phyloP scores from a whole-genome alignment of 2,797 vertebrate genomes.

The Argentina silus region DNA sequence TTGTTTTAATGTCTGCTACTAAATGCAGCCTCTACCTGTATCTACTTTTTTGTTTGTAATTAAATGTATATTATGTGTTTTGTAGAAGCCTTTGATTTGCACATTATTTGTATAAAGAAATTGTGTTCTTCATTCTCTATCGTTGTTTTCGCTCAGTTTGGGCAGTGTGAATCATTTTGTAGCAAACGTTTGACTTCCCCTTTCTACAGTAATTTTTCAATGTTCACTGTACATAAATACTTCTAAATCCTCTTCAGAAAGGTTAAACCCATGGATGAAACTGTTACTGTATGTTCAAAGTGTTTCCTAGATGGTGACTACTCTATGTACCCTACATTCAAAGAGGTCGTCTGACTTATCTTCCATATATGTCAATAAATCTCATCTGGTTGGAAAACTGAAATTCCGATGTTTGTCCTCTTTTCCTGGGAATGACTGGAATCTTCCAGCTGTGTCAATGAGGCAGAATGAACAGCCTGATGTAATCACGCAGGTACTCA shows the following conservation, averaged over 20 bases:
- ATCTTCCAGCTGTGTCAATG: slow-evolving; percentile 44
- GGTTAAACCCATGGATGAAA: slow-evolving; percentile 41
- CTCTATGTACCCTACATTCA: slow-evolving; percentile 25
- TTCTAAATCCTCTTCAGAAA: slow-evolving; percentile 14
- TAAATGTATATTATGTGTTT: slow-evolving; percentile 17
- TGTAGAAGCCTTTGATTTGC: slow-evolving; percentile 72
- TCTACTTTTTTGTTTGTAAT: slow-evolving; percentile 22
- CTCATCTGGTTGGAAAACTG: slow-evolving; percentile 33
- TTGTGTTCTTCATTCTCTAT: slow-evolving; percentile 68
- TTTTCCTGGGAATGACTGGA: slow-evolving; percentile 36
- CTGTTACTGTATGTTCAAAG: slow-evolving; percentile 20
- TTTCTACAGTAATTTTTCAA: slow-evolving; percentile 25
- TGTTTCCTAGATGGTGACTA: slow-evolving; percentile 29
- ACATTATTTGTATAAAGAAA: slow-evolving; percentile 68
- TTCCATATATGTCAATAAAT: slow-evolving; percentile 62
- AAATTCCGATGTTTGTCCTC: slow-evolving; percentile 9
- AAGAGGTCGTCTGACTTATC: slow-evolving; percentile 12
- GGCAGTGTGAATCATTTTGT: slow-evolving; percentile 68
- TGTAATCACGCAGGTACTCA: slow-evolving; percentile 53
- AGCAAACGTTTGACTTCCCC: slow-evolving; percentile 53
- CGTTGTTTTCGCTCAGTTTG: slow-evolving; percentile 60
- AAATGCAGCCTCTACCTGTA: not conserved
- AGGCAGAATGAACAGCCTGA: slow-evolving; percentile 17
- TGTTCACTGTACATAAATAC: slow-evolving; percentile 32
- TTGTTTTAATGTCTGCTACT: not conserved